Base-by-base conservation (phyloP, 2,797 vertebrate genomes). In the Enteromius fasciolatus region DNA sequence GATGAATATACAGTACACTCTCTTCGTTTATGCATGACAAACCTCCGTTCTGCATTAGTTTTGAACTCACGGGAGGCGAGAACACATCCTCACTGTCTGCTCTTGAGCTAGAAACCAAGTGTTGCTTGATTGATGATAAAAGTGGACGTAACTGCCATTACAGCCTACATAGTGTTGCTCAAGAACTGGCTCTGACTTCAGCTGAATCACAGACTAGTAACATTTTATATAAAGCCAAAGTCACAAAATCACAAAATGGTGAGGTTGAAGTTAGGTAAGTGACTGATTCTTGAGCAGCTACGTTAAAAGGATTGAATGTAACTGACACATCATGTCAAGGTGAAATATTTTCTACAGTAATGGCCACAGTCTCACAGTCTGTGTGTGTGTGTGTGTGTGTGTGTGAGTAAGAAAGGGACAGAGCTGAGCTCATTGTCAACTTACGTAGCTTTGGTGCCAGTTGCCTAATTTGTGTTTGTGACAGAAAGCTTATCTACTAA, bases 301-400 rank as follows among this genome's bases (percentile, higher is more conserved):
- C 1, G 4, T 36, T 61, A 17, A 61, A 80, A 48, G 39, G 41
- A 72, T 63, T 72, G 52, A 72, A 80, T 69, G 17, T 44, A 70
- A 69, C 78, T 72, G 25, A 63, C 67, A 61, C 18, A 57, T 33
- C 5, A 12, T 73, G 68, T 72, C 68, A 80, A 72, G 52, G 39
- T 72, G 52, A 48, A 61, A 61, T 72, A 61, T 73, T 77, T 83
- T 46, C 46, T 36, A 67, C 39, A 36, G 54, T 39, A 64, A 72
- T 69, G 23, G 23, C 36, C 15, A 57, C 48, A 36, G 31, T 1
- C 36, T 68, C 73, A 36, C 33, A 36, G 33, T 36, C 33, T 36
- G 33, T 36, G 33, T 36, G 33, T 36, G 33, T 36, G 52, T 66
- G 52, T 63, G 44, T 66, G 68, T n/a, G 36, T n/a, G n/a, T n/a